Base-by-base conservation (phyloP, 2,888 invertebrate genomes). In the Dilophus febrilis region DNA sequence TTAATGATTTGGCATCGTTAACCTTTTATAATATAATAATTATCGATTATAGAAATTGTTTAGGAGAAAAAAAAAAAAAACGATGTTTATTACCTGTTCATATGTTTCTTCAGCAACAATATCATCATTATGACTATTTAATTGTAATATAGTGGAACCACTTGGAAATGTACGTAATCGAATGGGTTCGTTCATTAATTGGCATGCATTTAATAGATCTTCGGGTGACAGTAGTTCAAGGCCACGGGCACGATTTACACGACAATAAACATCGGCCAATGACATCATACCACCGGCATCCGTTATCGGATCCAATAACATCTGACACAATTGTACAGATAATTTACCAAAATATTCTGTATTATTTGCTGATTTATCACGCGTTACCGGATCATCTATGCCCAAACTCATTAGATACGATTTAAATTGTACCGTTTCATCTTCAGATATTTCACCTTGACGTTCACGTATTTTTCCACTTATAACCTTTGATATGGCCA, bases 281-380 rank as follows among this genome's bases (percentile, higher is more conserved):
- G 90, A 81, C 88, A 97, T 92, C 71, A 95, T 88, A 10, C 97
- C 97, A 26, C 95, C 94, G 56, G 77, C 77, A 54, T 90, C 85
- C 65, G 81, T 74, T 42, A 94, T 70, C 17, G 87, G 85, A 52
- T 77, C 76, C 44, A 78, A 68, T 50, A 97, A 66, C 57, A 88
- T 80, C 50, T 77, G 75, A 35, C 81, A 77, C 36, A 97, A 72
- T 65, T 98, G 85, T 52, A 75, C 77, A 0, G 92, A 87, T 37
- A 98, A 63, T 49, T 83, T 80, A 50, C 71, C 67, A 57, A 83
- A 87, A 59, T 91, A 97, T 45, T 81, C 79, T 12, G 77, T 77
- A 47, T 87, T 86, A 40, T 79, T 82, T 54, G 84, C 82, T 55
- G 80, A 90, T 11, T 84, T 74, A 53, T 88, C 88, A 54, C 92